phyloP scores from a whole-genome alignment of 2,113 vertebrate species.

The Semicossyphus pulcher region DNA sequence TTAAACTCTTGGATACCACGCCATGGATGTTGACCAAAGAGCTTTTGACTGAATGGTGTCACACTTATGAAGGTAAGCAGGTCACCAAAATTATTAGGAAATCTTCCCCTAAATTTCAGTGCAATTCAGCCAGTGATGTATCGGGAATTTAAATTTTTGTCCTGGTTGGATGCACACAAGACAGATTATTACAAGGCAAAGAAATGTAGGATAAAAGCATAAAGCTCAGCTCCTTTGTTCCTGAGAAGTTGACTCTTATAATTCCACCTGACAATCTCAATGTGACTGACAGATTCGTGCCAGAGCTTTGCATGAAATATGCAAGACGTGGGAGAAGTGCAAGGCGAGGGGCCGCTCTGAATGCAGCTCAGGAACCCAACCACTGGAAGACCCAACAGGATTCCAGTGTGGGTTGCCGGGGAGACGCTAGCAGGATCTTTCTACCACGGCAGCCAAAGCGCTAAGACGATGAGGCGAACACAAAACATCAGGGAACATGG shows the following conservation, averaged over 20 bases:
- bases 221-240: not conserved
- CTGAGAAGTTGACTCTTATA: not conserved
- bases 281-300: conserved; percentile 22
- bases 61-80: no score
- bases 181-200: no score
- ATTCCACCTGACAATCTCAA: conserved; percentile 1
- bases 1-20: no score
- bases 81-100: no score
- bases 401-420: conserved; percentile 65
- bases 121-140: not conserved
- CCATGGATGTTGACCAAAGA: no score
- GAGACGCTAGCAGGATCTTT: conserved; percentile 65
- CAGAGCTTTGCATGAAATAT: conserved; percentile 54
- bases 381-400: conserved; percentile 69
- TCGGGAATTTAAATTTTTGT: no score
- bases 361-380: conserved; percentile 64
- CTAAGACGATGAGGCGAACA: conserved; percentile 24
- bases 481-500: conserved; percentile 14
- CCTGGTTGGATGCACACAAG: no score
- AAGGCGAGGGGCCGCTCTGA: conserved; percentile 43
- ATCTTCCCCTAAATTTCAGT: not conserved
- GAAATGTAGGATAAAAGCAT: not conserved
- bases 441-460: conserved; percentile 55
- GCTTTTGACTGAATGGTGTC: no score
- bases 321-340: conserved; percentile 33